phyloP scores from a whole-genome alignment of 2,113 vertebrate genomes.

The Salvelinus namaycush region DNA sequence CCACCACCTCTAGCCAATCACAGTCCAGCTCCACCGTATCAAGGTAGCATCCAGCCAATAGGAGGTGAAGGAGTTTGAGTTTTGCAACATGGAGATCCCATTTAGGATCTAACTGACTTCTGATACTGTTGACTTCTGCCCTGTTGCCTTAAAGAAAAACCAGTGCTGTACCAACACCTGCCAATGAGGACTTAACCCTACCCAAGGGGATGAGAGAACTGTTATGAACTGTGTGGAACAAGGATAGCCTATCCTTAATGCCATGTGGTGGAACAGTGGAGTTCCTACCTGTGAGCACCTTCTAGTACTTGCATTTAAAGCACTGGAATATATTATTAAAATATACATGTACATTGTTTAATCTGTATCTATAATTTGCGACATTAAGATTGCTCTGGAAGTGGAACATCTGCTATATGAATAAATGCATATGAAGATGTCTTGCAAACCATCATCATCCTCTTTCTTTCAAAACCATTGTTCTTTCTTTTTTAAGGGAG shows the following conservation, averaged over 20 bases:
- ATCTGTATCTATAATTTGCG: background rate
- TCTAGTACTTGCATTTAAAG: background rate
- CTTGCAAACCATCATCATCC: background rate
- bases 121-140: conserved; percentile 6
- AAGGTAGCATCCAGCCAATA: conserved; percentile 76
- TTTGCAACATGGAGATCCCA: conserved; percentile 1
- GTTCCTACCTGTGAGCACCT: background rate
- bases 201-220: background rate
- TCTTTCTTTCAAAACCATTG: background rate
- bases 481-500: background rate
- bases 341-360: background rate
- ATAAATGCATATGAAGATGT: conserved; percentile 1
- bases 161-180: background rate
- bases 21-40: conserved; percentile 89
- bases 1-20: conserved; percentile 91
- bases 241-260: background rate
- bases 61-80: background rate
- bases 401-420: conserved; percentile 3
- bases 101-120: background rate
- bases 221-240: background rate
- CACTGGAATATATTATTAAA: conserved; percentile 1
- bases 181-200: background rate
- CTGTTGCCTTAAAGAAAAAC: background rate
- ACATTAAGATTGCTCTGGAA: conserved; percentile 2
- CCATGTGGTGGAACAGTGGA: background rate